Conservation (phyloP, 2,888 invertebrate genomes). For the Agrotis segetum region DNA sequence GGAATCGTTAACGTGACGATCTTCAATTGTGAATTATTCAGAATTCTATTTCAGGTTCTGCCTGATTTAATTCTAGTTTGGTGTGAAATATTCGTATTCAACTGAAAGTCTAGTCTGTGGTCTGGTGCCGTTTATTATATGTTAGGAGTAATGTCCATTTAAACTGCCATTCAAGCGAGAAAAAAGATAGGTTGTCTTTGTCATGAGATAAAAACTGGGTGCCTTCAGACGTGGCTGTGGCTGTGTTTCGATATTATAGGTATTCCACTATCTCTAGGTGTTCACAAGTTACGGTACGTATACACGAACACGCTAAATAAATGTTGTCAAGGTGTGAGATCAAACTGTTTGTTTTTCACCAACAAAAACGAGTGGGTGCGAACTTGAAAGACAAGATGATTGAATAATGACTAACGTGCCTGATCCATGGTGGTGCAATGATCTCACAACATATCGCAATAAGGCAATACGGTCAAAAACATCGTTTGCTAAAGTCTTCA, state of each 20-base stretch:
- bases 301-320: constrained; percentile 61
- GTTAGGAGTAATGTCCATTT: constrained; percentile 25
- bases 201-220: constrained; percentile 47
- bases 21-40: constrained; percentile 38
- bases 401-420: constrained; percentile 76
- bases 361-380: constrained; percentile 72
- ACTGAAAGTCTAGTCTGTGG: background rate
- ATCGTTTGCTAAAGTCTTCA: constrained; percentile 57
- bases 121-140: background rate
- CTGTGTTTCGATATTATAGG: constrained; percentile 57
- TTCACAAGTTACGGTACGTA: constrained; percentile 51
- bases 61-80: constrained; percentile 26
- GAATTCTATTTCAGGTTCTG: constrained; percentile 33
- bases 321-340: constrained; percentile 70
- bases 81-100: constrained; percentile 22
- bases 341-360: constrained; percentile 72
- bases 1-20: constrained; percentile 39
- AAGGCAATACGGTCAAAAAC: constrained; percentile 26
- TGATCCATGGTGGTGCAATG: constrained; percentile 77
- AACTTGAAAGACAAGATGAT: constrained; percentile 69
- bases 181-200: constrained; percentile 39
- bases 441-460: constrained; percentile 68
- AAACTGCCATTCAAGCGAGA: constrained; percentile 19
- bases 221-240: constrained; percentile 45
- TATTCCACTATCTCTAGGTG: constrained; percentile 41